These are phyloP conservation scores for Odontomachus brunneus DNA, from an alignment of 1,140 invertebrate species.

Conservation along the genomic window DNA sequence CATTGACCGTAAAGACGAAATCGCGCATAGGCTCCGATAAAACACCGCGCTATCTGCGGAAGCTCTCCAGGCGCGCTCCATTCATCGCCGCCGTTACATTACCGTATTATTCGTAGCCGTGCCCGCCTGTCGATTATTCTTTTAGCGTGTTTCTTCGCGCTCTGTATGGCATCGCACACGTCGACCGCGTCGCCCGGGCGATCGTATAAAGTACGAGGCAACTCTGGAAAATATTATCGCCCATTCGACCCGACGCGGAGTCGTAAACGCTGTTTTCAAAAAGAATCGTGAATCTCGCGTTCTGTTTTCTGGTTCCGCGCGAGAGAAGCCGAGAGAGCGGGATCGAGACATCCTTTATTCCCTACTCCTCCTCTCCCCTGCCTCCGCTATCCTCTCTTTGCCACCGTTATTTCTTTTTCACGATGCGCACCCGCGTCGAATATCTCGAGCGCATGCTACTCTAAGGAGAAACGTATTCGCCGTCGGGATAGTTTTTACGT, in stretches of 20 bases:
- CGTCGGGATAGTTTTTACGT: not conserved
- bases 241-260: conserved; percentile 61
- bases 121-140: conserved; percentile 63
- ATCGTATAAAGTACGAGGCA: conserved; percentile 64
- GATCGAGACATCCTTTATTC: conserved; percentile 47
- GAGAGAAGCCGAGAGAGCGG: conserved; percentile 25
- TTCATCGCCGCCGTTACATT: not conserved
- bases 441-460: conserved; percentile 15
- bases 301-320: not conserved
- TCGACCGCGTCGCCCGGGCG: not conserved
- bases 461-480: conserved; percentile 40
- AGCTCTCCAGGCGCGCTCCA: not conserved
- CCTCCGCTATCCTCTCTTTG: not conserved
- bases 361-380: too few species aligned
- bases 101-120: not conserved
- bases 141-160: conserved; percentile 53
- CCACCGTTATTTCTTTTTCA: conserved; percentile 19
- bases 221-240: conserved; percentile 68
- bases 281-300: conserved; percentile 62
- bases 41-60: not conserved
- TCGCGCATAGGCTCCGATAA: conserved; percentile 12
- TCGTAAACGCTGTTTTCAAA: conserved; percentile 63
- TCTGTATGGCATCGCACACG: not conserved
- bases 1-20: conserved; percentile 30
- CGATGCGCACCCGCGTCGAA: not conserved